Percentiles rank a stretch among this genome's conserved stretches.
These are phyloP conservation scores for Protonibea diacanthus DNA, from an alignment of 2,797 vertebrate genomes.

Conservation along the genomic window DNA sequence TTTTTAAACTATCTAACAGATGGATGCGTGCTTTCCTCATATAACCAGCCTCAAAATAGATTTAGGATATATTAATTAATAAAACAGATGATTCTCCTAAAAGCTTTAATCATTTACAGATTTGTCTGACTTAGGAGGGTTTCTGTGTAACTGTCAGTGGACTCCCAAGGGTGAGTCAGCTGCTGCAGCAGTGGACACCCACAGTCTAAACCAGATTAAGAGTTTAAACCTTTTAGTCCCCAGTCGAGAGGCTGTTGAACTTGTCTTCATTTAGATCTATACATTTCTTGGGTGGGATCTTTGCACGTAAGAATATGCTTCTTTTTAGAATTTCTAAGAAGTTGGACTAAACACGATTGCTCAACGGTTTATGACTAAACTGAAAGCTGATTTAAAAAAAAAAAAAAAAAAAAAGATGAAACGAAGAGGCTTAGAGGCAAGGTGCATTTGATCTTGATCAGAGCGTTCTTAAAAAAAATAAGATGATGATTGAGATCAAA, in stretches of 20 bases:
- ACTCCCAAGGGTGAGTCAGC: slow-evolving; percentile 58
- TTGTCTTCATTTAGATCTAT: slow-evolving; percentile 30
- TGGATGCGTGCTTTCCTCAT: slow-evolving; percentile 33
- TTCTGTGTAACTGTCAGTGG: slow-evolving; percentile 46
- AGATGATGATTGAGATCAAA: slow-evolving; percentile 20
- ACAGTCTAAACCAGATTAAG: slow-evolving; percentile 71
- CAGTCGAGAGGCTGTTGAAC: slow-evolving; percentile 49
- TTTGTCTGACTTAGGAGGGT: slow-evolving; percentile 62
- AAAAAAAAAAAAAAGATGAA: slow-evolving; percentile 6
- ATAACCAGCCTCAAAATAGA: slow-evolving; percentile 29
- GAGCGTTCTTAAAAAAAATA: background rate
- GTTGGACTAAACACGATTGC: background rate
- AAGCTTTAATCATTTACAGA: slow-evolving; percentile 72
- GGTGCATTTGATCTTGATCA: slow-evolving; percentile 38
- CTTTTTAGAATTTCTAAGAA: background rate
- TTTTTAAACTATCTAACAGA: slow-evolving; percentile 24
- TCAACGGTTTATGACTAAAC: slow-evolving; percentile 18
- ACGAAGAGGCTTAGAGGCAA: slow-evolving; percentile 12
- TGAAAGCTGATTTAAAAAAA: background rate
- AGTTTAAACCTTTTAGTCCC: slow-evolving; percentile 63
- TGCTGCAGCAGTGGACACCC: slow-evolving; percentile 37
- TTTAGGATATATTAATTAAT: slow-evolving; percentile 42
- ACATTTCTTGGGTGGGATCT: slow-evolving; percentile 28
- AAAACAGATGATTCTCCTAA: slow-evolving; percentile 34
- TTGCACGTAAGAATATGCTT: background rate